phyloP scores from a whole-genome alignment of 2,888 invertebrate species.

The Neoitamus cyanurus region DNA sequence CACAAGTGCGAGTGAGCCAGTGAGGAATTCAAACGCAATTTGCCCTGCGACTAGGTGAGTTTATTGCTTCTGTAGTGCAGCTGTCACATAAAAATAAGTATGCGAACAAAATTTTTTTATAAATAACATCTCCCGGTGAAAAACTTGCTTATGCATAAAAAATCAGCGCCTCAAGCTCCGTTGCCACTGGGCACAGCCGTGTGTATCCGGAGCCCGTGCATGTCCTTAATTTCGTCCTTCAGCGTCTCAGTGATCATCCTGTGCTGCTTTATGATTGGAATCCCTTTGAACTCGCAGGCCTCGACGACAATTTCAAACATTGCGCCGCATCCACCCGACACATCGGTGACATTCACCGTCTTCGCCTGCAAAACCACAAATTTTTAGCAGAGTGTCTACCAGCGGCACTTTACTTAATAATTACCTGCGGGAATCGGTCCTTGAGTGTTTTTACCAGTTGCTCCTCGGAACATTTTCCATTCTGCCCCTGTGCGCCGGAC shows the following conservation, averaged over 20 bases:
- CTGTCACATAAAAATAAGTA: too few species aligned
- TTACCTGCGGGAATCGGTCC: constrained; percentile 51
- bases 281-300: constrained; percentile 76
- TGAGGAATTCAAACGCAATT: too few species aligned
- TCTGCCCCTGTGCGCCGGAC: constrained; percentile 47
- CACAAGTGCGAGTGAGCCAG: too few species aligned
- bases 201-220: constrained; percentile 85
- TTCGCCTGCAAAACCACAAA: constrained; percentile 47
- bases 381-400: neutral
- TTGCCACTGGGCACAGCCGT: constrained; percentile 69
- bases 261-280: constrained; percentile 80
- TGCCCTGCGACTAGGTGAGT: too few species aligned
- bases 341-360: constrained; percentile 74
- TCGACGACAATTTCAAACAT: constrained; percentile 81
- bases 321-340: constrained; percentile 84
- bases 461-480: constrained; percentile 49
- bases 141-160: too few species aligned
- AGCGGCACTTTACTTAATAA: neutral
- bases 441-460: constrained; percentile 48
- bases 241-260: constrained; percentile 77
- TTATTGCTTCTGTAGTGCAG: too few species aligned
- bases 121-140: neutral
- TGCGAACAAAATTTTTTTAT: too few species aligned
- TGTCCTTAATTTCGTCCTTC: constrained; percentile 81
- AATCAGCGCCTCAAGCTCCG: neutral